A percentile compares a stretch with the other conserved stretches of the same genome.
phyloP scores from a whole-genome alignment of 2,113 vertebrate genomes.

The Plecturocebus donacophilus region DNA sequence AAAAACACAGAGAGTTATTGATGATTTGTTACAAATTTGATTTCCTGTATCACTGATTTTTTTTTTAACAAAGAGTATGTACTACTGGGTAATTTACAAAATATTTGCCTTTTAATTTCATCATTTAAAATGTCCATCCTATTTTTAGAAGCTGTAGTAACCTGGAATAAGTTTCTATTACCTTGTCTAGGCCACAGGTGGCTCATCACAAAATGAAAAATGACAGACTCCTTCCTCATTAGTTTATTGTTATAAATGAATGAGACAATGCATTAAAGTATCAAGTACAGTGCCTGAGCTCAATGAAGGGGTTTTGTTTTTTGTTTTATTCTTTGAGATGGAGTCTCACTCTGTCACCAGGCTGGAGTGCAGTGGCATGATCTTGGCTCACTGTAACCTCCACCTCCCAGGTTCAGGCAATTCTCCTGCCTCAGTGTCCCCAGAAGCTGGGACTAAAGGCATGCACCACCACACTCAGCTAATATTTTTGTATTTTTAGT shows the following conservation, averaged over 20 bases:
- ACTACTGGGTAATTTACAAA: neutral
- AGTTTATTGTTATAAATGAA: neutral
- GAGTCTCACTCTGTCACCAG: no score
- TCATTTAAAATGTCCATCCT: neutral
- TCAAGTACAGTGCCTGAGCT: conserved; percentile 22
- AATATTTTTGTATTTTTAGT: no score
- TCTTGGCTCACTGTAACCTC: no score
- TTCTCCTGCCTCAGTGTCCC: no score
- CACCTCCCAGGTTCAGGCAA: no score
- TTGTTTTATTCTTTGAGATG: no score
- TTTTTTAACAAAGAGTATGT: neutral
- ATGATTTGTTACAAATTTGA: neutral
- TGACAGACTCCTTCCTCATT: neutral
- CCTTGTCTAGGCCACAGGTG: neutral
- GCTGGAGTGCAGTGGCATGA: no score
- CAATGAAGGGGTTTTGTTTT: neutral
- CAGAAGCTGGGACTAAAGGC: no score
- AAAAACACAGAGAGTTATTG: neutral
- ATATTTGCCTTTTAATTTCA: neutral
- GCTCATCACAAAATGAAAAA: neutral
- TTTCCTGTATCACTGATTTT: neutral
- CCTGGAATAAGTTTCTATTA: neutral
- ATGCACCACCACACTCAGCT: no score
- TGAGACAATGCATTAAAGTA: neutral
- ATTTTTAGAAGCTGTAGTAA: neutral